Conservation (phyloP, 2,113 vertebrate species). For the Australoheros scitulus region DNA sequence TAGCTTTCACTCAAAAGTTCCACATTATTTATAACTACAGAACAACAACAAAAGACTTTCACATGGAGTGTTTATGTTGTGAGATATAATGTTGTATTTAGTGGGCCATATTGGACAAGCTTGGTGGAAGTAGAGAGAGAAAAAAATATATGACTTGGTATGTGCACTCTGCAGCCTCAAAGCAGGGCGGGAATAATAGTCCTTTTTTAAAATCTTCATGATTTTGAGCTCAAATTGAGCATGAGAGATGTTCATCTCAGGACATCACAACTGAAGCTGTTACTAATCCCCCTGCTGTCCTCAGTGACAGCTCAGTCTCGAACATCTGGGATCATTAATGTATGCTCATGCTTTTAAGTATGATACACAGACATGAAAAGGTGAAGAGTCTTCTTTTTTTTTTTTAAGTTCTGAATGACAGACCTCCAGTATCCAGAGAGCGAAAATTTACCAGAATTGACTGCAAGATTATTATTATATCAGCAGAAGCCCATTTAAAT, state of each 20-base stretch:
- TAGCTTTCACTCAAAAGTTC: no score
- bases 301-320: slow-evolving; percentile 15
- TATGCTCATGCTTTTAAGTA: slow-evolving; percentile 24
- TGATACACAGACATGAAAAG: background rate
- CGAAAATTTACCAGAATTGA: background rate
- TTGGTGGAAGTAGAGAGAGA: background rate
- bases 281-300: slow-evolving; percentile 5
- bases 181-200: background rate
- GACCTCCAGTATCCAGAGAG: slow-evolving; percentile 6
- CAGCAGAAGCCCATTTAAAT: background rate
- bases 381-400: slow-evolving; percentile 20
- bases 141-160: background rate
- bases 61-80: no score
- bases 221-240: background rate
- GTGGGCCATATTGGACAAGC: no score
- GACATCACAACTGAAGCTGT: background rate
- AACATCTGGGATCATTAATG: slow-evolving; percentile 50
- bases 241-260: background rate
- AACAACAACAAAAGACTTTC: no score
- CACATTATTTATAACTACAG: no score
- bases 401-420: background rate
- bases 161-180: background rate
- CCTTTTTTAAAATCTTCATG: background rate
- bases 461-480: background rate
- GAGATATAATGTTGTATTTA: no score